Percentiles rank a stretch among this genome's conserved stretches.
Conservation (phyloP, 2,113 vertebrate species). For the Datnioides undecimradiatus region DNA sequence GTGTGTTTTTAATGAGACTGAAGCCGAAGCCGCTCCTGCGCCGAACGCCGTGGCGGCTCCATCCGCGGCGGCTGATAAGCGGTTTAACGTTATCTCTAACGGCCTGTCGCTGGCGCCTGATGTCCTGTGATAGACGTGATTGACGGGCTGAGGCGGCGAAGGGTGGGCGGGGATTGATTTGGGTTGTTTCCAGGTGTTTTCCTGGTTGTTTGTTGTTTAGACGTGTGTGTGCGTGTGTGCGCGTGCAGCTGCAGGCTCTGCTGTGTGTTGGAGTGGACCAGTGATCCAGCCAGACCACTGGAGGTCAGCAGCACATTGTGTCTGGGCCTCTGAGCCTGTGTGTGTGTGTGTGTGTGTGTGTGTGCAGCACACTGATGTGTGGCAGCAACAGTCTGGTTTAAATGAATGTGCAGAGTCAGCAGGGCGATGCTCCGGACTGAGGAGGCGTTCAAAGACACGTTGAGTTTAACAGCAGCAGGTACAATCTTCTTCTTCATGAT, state of each 20-base stretch:
- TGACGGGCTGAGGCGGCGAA: not conserved
- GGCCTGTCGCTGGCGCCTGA: not conserved
- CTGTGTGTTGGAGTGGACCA: conserved; percentile 32
- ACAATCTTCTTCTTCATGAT: too few relatives aligned
- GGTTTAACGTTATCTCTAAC: conserved; percentile 2
- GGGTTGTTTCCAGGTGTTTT: not conserved
- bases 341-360: conserved; percentile 7
- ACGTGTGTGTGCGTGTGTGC: too few relatives aligned
- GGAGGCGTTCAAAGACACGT: too few relatives aligned
- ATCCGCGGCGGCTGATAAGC: not conserved
- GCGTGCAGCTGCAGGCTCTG: not conserved
- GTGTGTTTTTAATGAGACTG: not conserved
- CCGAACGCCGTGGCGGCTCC: not conserved
- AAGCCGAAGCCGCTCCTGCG: not conserved
- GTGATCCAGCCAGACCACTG: conserved; percentile 73
- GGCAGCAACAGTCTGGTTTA: too few relatives aligned
- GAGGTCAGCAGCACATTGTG: conserved; percentile 80
- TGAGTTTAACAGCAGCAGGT: too few relatives aligned
- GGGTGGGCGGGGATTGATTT: not conserved
- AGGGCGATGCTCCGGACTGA: too few relatives aligned
- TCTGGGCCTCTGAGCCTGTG: conserved; percentile 30
- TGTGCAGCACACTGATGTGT: too few relatives aligned
- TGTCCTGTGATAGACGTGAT: not conserved
- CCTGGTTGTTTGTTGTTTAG: too few relatives aligned
- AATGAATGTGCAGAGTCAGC: too few relatives aligned